These are phyloP conservation scores for Cynoglossus semilaevis DNA, from an alignment of 2,113 vertebrate genomes.

Conservation along the genomic window DNA sequence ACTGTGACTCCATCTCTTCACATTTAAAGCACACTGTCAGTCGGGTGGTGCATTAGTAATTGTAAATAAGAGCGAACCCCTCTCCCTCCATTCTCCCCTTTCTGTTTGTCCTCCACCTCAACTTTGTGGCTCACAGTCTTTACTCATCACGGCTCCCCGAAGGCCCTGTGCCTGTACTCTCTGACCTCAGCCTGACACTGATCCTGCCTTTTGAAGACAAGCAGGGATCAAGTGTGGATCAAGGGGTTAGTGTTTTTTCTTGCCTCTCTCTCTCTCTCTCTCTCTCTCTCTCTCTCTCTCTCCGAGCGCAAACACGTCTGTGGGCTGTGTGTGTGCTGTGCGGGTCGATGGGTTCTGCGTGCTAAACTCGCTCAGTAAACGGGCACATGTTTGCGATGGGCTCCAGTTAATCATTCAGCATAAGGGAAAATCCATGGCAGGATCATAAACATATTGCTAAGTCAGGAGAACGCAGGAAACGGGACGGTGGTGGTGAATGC, in stretches of 20 bases:
- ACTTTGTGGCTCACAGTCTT: constrained; percentile 38
- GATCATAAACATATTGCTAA: constrained; percentile 53
- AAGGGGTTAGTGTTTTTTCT: constrained; percentile 37
- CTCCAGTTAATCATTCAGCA: constrained; percentile 31
- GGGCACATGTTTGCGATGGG: constrained; percentile 27
- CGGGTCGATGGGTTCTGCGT: constrained; percentile 26
- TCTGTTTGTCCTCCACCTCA: constrained; percentile 46
- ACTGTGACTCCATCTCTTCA: no score
- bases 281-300: neutral
- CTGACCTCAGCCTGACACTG: constrained; percentile 57
- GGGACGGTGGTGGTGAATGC: constrained; percentile 15
- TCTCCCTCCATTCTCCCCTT: constrained; percentile 4
- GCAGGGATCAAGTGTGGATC: constrained; percentile 55
- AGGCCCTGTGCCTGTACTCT: constrained; percentile 42
- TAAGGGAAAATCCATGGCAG: constrained; percentile 50
- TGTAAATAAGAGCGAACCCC: neutral
- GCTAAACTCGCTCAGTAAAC: constrained; percentile 33
- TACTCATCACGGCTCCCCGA: constrained; percentile 31
- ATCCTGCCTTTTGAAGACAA: constrained; percentile 63
- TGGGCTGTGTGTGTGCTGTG: constrained; percentile 25
- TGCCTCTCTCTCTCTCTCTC: neutral
- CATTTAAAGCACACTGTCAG: no score
- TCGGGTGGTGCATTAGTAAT: no score
- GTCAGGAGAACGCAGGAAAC: constrained; percentile 33
- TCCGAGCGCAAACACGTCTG: no score